Evolutionary conservation across 1,140 invertebrate genomes (phyloP).

Genomic region (Drusus annulatus): DNA sequence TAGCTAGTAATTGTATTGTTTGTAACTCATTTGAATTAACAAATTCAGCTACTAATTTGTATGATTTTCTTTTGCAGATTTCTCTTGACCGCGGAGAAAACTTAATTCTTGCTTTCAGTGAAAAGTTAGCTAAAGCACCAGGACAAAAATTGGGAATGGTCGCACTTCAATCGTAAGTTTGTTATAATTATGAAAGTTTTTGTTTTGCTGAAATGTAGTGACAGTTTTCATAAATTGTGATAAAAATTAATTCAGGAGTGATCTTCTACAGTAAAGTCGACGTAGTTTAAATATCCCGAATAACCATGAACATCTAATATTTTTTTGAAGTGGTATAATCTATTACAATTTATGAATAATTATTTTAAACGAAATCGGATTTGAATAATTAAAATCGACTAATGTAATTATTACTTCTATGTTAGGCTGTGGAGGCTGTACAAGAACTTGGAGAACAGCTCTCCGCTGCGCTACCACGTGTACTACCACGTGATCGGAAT

Average conservation of each 20-base stretch:
- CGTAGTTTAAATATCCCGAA: too few species aligned
- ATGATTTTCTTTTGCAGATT: constrained; percentile 71
- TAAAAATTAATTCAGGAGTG: too few species aligned
- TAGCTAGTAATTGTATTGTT: too few species aligned
- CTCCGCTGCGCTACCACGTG: constrained; percentile 90
- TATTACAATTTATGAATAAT: too few species aligned
- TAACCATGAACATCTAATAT: too few species aligned
- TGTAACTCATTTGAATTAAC: too few species aligned
- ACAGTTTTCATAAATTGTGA: too few species aligned
- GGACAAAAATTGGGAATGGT: constrained; percentile 85
- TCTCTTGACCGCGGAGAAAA: constrained; percentile 91
- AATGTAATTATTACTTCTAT: not conserved
- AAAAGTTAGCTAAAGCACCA: constrained; percentile 94
- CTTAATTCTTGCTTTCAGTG: constrained; percentile 92
- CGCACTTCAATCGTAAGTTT: constrained; percentile 88
- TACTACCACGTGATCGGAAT: constrained; percentile 93
- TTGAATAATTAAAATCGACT: too few species aligned
- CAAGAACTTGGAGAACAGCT: constrained; percentile 89
- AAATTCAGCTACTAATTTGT: too few species aligned
- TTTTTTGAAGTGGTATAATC: not conserved
- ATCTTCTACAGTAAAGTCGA: too few species aligned
- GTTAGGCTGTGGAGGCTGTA: constrained; percentile 88
- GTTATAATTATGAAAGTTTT: not conserved
- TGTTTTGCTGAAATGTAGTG: too few species aligned
- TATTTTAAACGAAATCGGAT: too few species aligned